phyloP scores from a whole-genome alignment of 2,113 vertebrate species.

The Gasterosteus aculeatus region DNA sequence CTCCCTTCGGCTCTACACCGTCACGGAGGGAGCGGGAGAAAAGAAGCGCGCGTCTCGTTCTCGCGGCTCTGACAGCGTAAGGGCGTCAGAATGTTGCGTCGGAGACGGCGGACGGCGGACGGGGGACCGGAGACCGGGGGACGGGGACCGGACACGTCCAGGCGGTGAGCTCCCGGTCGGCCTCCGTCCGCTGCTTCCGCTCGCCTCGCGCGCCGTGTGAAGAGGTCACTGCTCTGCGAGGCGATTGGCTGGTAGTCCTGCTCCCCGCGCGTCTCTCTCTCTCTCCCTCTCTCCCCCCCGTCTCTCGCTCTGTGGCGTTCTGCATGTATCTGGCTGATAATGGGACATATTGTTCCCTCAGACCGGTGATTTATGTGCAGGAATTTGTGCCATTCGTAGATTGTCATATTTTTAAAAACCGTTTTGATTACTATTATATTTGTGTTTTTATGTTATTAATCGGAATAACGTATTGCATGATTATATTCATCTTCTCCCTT shows the following conservation, averaged over 20 bases:
- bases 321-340: constrained; percentile 76
- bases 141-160: constrained; percentile 53
- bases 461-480: constrained; percentile 7
- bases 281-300: constrained; percentile 27
- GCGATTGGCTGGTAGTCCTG: constrained; percentile 88
- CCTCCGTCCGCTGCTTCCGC: constrained; percentile 55
- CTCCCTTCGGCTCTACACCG: constrained; percentile 33
- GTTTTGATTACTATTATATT: constrained; percentile 24
- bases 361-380: constrained; percentile 57
- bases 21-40: constrained; percentile 37
- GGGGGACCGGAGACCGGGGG: constrained; percentile 58
- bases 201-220: constrained; percentile 68
- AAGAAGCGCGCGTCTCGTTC: constrained; percentile 58
- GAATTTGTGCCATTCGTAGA: constrained; percentile 43
- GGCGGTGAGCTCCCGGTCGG: constrained; percentile 70
- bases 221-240: constrained; percentile 85
- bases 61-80: constrained; percentile 66
- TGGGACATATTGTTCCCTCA: constrained; percentile 60
- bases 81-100: constrained; percentile 71
- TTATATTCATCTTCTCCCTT: background rate
- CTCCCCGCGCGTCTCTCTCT: constrained; percentile 68
- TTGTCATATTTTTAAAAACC: constrained; percentile 31
- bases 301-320: constrained; percentile 49
- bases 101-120: constrained; percentile 59
- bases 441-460: constrained; percentile 10